Percentiles rank a stretch among this genome's conserved stretches.
These are phyloP conservation scores for Tetramorium simillimum DNA, from an alignment of 1,140 invertebrate genomes.

Conservation along the genomic window DNA sequence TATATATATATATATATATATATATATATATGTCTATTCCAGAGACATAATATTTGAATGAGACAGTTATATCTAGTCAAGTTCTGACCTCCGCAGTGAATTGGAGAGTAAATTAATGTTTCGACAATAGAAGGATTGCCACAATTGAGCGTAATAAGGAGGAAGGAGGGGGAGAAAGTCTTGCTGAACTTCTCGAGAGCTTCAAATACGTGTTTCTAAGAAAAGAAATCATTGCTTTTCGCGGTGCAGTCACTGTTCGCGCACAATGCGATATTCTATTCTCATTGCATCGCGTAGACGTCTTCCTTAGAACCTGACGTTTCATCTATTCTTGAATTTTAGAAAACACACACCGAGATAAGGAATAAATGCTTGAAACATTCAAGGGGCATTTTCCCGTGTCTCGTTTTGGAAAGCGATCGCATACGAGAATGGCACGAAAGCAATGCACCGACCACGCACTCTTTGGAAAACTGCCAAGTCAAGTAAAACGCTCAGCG, in stretches of 20 bases:
- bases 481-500: slow-evolving; percentile 19
- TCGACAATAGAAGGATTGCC: neutral
- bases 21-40: neutral
- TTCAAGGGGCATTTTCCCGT: slow-evolving; percentile 6
- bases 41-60: neutral
- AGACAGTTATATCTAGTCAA: neutral
- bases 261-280: slow-evolving; percentile 5
- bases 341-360: neutral
- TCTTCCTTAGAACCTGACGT: slow-evolving; percentile 5
- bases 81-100: neutral
- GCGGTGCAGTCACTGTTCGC: neutral
- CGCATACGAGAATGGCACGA: slow-evolving; percentile 22
- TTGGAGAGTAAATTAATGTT: neutral
- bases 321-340: neutral
- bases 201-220: neutral
- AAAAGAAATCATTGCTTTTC: slow-evolving; percentile 28
- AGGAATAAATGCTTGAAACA: neutral
- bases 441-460: slow-evolving; percentile 26
- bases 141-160: neutral
- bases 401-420: slow-evolving; percentile 27
- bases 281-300: neutral
- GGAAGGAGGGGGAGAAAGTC: neutral
- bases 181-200: neutral
- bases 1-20: no score
- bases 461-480: slow-evolving; percentile 52